Percentiles rank a stretch among this genome's conserved stretches.
Evolutionary conservation across 2,113 vertebrate genomes (phyloP).

Genomic region (Nymphicus hollandicus): DNA sequence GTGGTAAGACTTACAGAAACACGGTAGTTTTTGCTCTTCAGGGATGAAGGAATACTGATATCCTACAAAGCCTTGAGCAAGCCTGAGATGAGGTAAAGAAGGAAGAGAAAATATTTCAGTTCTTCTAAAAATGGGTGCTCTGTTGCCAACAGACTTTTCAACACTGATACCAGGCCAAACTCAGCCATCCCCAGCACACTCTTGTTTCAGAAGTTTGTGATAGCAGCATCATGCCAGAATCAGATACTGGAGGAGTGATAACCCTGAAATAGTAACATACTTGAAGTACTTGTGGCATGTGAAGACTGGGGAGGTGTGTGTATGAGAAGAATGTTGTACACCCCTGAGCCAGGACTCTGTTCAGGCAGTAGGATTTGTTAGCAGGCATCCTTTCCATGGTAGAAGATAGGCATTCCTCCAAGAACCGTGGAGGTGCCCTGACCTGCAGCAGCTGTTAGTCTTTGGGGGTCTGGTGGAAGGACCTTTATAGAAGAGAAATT

Average conservation of each 20-base stretch:
- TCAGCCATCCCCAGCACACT: background rate
- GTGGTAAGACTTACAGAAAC: background rate
- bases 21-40: background rate
- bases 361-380: background rate
- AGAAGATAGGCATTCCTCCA: background rate
- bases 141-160: background rate
- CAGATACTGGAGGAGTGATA: background rate
- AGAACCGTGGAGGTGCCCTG: background rate
- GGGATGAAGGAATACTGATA: background rate
- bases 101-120: background rate
- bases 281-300: background rate
- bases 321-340: background rate
- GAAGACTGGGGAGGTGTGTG: background rate
- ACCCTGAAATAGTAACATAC: slow-evolving; percentile 17
- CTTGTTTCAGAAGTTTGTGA: background rate
- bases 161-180: background rate
- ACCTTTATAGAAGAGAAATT: background rate
- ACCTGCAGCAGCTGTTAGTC: background rate
- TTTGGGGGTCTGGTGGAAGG: background rate
- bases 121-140: background rate
- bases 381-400: background rate
- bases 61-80: background rate
- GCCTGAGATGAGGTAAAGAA: background rate
- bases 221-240: background rate
- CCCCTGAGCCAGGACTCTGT: background rate